These are phyloP conservation scores for Conomelus anceps DNA, from an alignment of 2,888 invertebrate species.

Conservation along the genomic window DNA sequence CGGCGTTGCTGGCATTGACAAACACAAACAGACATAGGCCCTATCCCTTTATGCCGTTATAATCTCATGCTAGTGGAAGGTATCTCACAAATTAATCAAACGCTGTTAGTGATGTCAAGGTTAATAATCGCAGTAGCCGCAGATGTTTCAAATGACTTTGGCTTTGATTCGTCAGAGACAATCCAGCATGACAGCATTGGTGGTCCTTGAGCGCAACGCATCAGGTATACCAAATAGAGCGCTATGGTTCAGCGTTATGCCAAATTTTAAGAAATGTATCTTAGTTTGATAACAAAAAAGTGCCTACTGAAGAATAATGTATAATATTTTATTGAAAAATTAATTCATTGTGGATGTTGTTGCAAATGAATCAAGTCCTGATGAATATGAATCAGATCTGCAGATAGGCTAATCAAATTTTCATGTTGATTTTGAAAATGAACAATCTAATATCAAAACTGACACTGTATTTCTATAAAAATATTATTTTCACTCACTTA, in stretches of 20 bases:
- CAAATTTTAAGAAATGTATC: no score
- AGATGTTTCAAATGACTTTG: neutral
- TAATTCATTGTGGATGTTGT: no score
- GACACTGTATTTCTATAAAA: no score
- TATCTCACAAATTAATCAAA: neutral
- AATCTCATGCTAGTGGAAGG: neutral
- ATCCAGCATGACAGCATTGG: neutral
- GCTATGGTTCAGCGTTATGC: neutral
- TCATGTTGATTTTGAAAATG: no score
- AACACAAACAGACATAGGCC: neutral
- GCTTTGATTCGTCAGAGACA: neutral
- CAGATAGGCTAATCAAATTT: no score
- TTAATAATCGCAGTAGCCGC: neutral
- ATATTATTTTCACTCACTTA: no score
- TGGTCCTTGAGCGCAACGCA: neutral
- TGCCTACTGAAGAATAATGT: no score
- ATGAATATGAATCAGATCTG: no score
- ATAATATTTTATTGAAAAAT: no score
- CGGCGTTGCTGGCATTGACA: neutral
- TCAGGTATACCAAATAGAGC: neutral
- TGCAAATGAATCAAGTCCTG: no score
- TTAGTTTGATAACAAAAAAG: no score
- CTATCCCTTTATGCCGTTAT: neutral
- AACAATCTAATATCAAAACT: no score
- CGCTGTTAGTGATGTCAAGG: neutral